Base-by-base conservation (phyloP, 2,888 invertebrate genomes). In the Diabrotica balteata region DNA sequence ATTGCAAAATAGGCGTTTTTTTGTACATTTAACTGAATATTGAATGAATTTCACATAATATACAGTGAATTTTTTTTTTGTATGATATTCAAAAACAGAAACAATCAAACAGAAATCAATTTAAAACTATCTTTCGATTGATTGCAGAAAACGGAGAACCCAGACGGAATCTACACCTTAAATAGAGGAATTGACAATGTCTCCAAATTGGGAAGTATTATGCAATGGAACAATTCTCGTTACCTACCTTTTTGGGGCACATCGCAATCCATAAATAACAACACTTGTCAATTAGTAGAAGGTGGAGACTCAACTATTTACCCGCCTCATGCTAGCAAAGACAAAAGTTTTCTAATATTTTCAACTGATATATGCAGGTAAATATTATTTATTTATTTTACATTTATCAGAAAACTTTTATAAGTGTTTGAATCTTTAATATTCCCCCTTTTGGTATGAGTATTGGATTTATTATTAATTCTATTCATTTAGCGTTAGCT, bases 351-450 rank as follows among this genome's bases (percentile, higher is more conserved):
- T 42, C 84, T 85, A 78, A 86, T 88, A 8, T 87, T 88, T 55
- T 88, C 88, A 69, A 85, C 89, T 0, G 92, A 93, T 76, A 86
- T 93, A 72, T 93, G 93, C 84, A 86, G 89, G 89, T 88, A 4
- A 42, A 7, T 57, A 57, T 57, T n/a, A 45, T 17, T 57, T 54
- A 52, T 52, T 8, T 52, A 17, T 7, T 54, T 51, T 17, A 17
- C 4, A 51, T 51, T 51, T 0, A 17, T 10, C 3, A 43, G 8
- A 32, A 17, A 17, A 17, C 17, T 17, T 17, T 17, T 17, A 17
- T 17, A 17, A 17, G 1, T 17, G 1, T 17, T 17, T 17, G 1
- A 17, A 17, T 17, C 17, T 17, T 17, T 2, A 17, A 17, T 17
- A 17, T 17, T 17, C 17, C 17, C 17, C 17, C 17, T 17, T 17